Conservation (phyloP, 2,113 vertebrate genomes). For the Ammospiza nelsoni region DNA sequence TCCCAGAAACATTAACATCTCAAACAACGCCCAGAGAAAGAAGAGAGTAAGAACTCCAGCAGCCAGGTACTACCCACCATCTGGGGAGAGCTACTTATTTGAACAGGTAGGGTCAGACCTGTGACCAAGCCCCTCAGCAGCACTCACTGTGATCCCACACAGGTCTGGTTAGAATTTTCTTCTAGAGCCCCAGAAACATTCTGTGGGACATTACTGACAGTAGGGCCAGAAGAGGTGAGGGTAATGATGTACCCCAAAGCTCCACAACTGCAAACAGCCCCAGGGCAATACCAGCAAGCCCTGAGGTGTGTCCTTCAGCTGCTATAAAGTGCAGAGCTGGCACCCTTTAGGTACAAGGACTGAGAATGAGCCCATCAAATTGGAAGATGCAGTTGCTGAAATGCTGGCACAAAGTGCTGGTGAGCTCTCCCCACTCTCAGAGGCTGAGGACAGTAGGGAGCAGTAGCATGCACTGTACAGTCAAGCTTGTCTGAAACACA, state of each 20-base stretch:
- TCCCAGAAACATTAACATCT: background rate
- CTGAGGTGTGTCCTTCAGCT: background rate
- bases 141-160: background rate
- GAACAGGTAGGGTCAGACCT: background rate
- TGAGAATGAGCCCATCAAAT: background rate
- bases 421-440: background rate
- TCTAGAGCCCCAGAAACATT: background rate
- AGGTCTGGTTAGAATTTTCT: background rate
- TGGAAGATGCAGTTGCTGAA: background rate
- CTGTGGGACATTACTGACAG: background rate
- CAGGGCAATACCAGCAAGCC: background rate
- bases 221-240: background rate
- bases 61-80: background rate
- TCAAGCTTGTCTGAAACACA: background rate
- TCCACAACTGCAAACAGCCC: background rate
- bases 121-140: background rate
- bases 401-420: background rate
- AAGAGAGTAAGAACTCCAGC: background rate
- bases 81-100: background rate
- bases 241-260: background rate
- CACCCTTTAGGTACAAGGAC: background rate
- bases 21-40: background rate
- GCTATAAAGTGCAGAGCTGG: background rate
- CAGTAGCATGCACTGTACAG: fast-evolving
- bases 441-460: background rate